phyloP scores from a whole-genome alignment of 2,797 vertebrate species.

The Malurus leucopterus region DNA sequence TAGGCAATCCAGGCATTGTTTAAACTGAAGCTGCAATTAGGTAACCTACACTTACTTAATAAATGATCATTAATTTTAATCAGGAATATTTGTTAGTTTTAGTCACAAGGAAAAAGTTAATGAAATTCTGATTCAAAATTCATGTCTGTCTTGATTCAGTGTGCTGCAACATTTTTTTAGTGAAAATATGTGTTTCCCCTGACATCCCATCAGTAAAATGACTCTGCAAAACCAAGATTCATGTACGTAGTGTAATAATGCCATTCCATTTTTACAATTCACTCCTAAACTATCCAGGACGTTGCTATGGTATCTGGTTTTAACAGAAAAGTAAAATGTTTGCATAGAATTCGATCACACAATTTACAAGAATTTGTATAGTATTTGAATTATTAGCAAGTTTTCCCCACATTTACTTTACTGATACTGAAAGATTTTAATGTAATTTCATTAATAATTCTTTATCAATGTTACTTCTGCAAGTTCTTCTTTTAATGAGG shows the following conservation, averaged over 20 bases:
- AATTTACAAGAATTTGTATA: not conserved
- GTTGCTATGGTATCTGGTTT: not conserved
- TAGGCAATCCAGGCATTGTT: conserved; percentile 37
- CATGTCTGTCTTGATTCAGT: not conserved
- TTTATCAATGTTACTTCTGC: not conserved
- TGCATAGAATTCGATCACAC: not conserved
- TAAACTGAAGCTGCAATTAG: conserved; percentile 35
- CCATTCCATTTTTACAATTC: not conserved
- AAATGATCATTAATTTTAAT: conserved; percentile 52
- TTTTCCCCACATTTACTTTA: not conserved
- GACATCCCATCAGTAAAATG: conserved; percentile 8
- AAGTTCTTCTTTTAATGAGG: not conserved
- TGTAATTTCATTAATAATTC: not conserved
- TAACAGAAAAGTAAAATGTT: not conserved
- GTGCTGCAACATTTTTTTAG: not conserved
- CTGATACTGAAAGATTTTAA: not conserved
- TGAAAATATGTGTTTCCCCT: conserved; percentile 14
- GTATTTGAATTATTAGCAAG: not conserved
- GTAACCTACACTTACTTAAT: conserved; percentile 39
- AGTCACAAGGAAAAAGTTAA: not conserved
- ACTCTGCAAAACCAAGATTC: not conserved
- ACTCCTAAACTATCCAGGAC: not conserved
- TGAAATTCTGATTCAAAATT: conserved; percentile 25
- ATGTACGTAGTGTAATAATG: not conserved
- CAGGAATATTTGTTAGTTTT: conserved; percentile 17